Conservation (phyloP, 2,888 invertebrate species). For the Macaria notata region DNA sequence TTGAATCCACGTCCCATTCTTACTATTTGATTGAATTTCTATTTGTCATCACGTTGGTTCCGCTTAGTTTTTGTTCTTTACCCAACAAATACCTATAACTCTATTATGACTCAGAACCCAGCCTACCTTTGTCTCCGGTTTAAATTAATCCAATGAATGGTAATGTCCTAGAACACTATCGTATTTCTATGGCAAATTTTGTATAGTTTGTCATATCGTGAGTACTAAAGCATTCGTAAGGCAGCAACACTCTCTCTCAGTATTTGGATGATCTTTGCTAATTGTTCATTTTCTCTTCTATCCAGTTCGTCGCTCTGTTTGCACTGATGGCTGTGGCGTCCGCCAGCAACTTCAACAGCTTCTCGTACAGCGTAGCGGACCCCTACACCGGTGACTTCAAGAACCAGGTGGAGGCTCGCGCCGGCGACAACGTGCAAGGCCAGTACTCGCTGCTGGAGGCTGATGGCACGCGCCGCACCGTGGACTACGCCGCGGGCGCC, state of each 20-base stretch:
- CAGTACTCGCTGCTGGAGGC: conserved; percentile 80
- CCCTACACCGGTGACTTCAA: conserved; percentile 81
- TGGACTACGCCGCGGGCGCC: conserved; percentile 78
- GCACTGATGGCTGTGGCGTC: conserved; percentile 50
- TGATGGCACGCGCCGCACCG: conserved; percentile 78
- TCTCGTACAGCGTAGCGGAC: conserved; percentile 81
- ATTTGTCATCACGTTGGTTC: conserved; percentile 14
- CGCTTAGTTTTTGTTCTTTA: conserved; percentile 13
- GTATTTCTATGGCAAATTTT: no score
- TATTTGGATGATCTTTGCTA: no score
- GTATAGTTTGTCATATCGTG: no score
- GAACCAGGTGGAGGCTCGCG: conserved; percentile 75
- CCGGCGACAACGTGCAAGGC: conserved; percentile 76
- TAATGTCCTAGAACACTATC: no score
- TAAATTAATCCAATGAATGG: no score
- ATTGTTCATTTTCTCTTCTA: conserved; percentile 7
- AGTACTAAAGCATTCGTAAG: no score
- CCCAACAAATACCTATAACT: not conserved
- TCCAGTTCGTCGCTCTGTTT: conserved; percentile 60
- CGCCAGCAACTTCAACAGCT: conserved; percentile 63
- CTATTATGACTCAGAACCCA: no score
- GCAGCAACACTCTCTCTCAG: no score
- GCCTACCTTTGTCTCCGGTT: no score
- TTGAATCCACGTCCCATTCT: conserved; percentile 11
- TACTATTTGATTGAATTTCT: not conserved